phyloP scores from a whole-genome alignment of 2,888 invertebrate genomes.

The Herminia tarsipennalis region DNA sequence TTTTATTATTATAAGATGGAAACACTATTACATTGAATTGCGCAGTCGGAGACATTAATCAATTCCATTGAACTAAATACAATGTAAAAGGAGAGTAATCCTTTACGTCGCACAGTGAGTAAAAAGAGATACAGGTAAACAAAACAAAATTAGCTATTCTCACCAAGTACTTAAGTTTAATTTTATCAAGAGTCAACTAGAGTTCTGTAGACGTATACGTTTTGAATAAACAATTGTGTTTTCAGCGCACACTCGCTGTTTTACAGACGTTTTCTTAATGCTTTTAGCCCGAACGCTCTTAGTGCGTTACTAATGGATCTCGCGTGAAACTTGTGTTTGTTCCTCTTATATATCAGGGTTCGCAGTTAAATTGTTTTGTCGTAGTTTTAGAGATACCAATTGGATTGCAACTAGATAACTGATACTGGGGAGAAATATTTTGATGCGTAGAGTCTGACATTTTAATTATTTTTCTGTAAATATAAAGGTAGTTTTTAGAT shows the following conservation, averaged over 20 bases:
- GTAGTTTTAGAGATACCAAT: too few species aligned
- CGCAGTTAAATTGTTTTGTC: conserved; percentile 1
- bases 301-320: conserved; percentile 35
- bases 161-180: conserved; percentile 4
- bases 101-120: too few species aligned
- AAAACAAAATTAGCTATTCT: conserved; percentile 1
- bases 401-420: too few species aligned
- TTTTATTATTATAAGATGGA: too few species aligned
- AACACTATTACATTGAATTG: too few species aligned
- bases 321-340: conserved; percentile 14
- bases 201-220: conserved; percentile 42
- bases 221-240: conserved; percentile 57
- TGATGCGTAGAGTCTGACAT: too few species aligned
- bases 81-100: too few species aligned
- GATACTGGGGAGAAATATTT: too few species aligned
- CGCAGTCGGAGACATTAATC: too few species aligned
- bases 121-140: background rate
- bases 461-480: too few species aligned
- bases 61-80: too few species aligned
- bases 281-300: conserved; percentile 36
- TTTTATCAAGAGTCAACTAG: conserved; percentile 18
- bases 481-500: too few species aligned
- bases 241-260: conserved; percentile 19
- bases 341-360: conserved; percentile 5
- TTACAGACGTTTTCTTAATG: conserved; percentile 42